phyloP scores from a whole-genome alignment of 2,888 invertebrate genomes.

The Limenitis camilla region DNA sequence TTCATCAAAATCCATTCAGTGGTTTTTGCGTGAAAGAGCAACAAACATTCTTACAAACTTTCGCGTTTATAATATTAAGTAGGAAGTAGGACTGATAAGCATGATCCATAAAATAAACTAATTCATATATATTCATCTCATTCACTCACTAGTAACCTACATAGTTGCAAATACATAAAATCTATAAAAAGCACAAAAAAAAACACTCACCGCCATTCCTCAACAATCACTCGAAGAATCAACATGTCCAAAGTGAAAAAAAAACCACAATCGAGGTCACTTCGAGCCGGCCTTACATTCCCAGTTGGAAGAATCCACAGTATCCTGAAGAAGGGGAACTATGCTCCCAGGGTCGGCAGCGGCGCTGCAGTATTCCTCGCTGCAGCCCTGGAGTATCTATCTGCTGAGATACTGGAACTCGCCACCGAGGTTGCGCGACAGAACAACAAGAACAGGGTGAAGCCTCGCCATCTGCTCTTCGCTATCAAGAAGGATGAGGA shows the following conservation, averaged over 20 bases:
- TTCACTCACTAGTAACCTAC: neutral
- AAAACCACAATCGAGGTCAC: slow-evolving; percentile 47
- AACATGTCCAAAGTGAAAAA: slow-evolving; percentile 32
- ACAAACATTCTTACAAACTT: no score
- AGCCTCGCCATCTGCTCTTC: slow-evolving; percentile 44
- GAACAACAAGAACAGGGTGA: slow-evolving; percentile 76
- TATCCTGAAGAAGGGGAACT: slow-evolving; percentile 75
- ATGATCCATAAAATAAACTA: no score
- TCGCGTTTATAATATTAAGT: no score
- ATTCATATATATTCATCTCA: no score
- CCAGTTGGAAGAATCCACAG: slow-evolving; percentile 75
- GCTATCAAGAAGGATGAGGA: slow-evolving; percentile 55
- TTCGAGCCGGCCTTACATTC: slow-evolving; percentile 69
- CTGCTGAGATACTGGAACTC: slow-evolving; percentile 80
- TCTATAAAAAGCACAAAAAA: neutral
- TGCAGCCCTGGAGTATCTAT: slow-evolving; percentile 77
- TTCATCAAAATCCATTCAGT: no score
- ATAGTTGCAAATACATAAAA: neutral
- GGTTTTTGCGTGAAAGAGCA: no score
- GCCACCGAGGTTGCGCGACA: slow-evolving; percentile 77
- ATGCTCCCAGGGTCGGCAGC: slow-evolving; percentile 71
- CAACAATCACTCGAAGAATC: neutral
- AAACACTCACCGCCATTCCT: neutral
- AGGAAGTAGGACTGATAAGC: no score
- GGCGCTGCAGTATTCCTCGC: slow-evolving; percentile 73